Base-by-base conservation (phyloP, 2,797 vertebrate species). In the Saxicola maurus region DNA sequence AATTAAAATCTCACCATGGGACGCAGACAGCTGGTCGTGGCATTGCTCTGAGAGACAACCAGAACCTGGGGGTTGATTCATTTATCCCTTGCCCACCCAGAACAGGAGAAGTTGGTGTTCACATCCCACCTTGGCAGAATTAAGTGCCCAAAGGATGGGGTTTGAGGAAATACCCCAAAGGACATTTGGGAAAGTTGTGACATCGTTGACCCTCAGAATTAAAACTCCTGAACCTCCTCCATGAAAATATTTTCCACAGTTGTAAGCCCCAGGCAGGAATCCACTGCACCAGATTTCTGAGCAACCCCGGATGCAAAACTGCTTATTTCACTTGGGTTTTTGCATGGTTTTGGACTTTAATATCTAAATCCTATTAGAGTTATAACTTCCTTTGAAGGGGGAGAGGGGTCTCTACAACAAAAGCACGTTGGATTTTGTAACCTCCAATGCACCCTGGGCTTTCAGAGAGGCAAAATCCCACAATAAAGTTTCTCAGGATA, bases 291-390 rank as follows among this genome's bases (percentile, higher is more conserved):
- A 45, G 55, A 33, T 76, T 94, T 75, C 66, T 52, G 72, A 74
- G 59, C 40, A 56, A 13, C 40, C 18, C 59, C 0, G 1, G 38
- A 18, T 40, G 45, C 8, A 66, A 91, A 49, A 1, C 60, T 68
- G 24, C 42, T 76, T 64, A 11, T 66, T 64, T 68, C 28, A 17
- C 53, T 65, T 40, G 1, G 51, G 53, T 2, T 52, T 33, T 74
- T 17, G 2, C 13, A 10, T 1, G 7, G 19, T 79, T 94, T 86
- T 1, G 33, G 31, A 37, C 33, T 92, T 84, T 86, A 92, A 81
- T 84, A 86, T 27, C 77, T 78, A 78, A 96, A 95, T 94, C 94
- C 87, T 94, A 92, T 96, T 95, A 96, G 73, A 90, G 18, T 53
- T 79, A 65, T 52, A 72, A 83, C 59, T 81, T 75, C 64, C 45